These are phyloP conservation scores for Atherinosoma microstoma DNA, from an alignment of 2,797 vertebrate genomes.

Conservation along the genomic window DNA sequence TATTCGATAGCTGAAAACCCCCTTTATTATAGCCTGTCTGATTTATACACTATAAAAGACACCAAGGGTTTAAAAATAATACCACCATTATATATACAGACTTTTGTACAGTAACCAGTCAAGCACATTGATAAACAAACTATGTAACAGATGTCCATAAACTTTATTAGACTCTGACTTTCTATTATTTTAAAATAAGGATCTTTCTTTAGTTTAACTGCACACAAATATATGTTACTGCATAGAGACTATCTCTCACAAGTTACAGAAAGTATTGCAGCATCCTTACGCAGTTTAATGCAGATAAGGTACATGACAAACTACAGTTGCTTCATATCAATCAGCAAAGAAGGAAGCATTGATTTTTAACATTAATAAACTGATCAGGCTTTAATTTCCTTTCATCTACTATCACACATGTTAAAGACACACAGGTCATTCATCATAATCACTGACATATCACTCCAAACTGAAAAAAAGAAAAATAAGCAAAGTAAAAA, in stretches of 20 bases:
- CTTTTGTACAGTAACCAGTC: background rate
- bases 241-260: background rate
- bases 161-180: background rate
- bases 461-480: background rate
- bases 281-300: background rate
- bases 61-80: background rate
- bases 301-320: background rate
- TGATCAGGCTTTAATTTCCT: background rate
- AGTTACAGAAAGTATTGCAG: background rate
- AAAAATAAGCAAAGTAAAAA: background rate
- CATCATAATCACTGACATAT: constrained; percentile 27
- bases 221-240: background rate
- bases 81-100: background rate
- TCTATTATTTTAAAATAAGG: background rate
- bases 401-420: constrained; percentile 11
- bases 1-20: no score
- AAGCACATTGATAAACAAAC: background rate
- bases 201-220: background rate
- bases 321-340: background rate
- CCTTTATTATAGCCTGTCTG: background rate
- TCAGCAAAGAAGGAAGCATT: background rate
- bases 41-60: background rate
- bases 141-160: background rate
- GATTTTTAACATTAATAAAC: background rate
- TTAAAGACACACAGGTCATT: constrained; percentile 28